Evolutionary conservation across 2,888 invertebrate species (phyloP).

Genomic region (Argyresthia goedartella): DNA sequence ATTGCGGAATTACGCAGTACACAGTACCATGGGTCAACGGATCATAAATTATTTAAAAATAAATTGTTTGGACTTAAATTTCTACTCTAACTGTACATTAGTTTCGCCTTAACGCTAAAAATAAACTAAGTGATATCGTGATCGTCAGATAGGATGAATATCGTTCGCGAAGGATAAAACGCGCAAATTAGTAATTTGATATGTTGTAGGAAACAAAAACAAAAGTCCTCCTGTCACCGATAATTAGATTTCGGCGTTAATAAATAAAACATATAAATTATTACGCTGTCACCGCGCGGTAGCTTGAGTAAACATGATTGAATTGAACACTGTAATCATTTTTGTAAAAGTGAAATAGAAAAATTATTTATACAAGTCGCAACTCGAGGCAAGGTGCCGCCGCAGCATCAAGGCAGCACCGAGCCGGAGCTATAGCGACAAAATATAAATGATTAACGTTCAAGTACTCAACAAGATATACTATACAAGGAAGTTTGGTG

Average conservation of each 20-base stretch:
- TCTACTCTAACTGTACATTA: slow-evolving; percentile 73
- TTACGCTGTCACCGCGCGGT: slow-evolving; percentile 53
- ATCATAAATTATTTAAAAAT: slow-evolving; percentile 61
- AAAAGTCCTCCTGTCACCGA: slow-evolving; percentile 43
- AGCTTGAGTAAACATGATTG: slow-evolving; percentile 50
- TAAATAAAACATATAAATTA: slow-evolving; percentile 38
- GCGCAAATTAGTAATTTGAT: slow-evolving; percentile 54
- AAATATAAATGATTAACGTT: slow-evolving; percentile 24
- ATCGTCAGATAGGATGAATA: slow-evolving; percentile 49
- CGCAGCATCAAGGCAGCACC: slow-evolving; percentile 61
- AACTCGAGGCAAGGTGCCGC: slow-evolving; percentile 37
- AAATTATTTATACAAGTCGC: slow-evolving; percentile 39
- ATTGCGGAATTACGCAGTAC: slow-evolving; percentile 36
- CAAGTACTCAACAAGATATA: slow-evolving; percentile 26
- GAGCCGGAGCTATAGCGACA: slow-evolving; percentile 38
- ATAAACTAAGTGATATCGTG: slow-evolving; percentile 70
- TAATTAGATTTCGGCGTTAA: slow-evolving; percentile 31
- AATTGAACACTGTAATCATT: slow-evolving; percentile 35
- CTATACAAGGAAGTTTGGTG: slow-evolving; percentile 32
- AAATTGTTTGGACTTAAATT: slow-evolving; percentile 68
- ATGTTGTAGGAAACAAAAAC: slow-evolving; percentile 46
- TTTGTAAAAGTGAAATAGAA: slow-evolving; percentile 38
- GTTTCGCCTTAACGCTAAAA: slow-evolving; percentile 72
- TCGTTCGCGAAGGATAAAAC: slow-evolving; percentile 42
- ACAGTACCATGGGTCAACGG: slow-evolving; percentile 56